These are phyloP conservation scores for Xenopus petersii DNA, from an alignment of 2,797 vertebrate genomes.

Conservation along the genomic window DNA sequence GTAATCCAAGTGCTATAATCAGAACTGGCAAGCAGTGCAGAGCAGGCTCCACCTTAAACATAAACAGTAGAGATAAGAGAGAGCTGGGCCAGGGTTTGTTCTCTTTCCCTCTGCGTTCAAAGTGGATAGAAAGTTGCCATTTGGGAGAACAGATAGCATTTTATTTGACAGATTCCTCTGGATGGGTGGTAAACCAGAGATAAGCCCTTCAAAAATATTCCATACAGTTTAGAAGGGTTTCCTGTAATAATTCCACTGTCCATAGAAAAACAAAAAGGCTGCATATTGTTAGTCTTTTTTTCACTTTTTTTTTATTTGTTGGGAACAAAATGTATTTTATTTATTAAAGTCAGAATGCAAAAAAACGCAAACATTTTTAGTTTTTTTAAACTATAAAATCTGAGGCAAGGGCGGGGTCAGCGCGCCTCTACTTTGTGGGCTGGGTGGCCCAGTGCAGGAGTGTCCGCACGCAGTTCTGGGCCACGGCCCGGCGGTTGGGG, in stretches of 20 bases:
- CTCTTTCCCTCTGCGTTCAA: conserved; percentile 4
- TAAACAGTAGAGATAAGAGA: conserved; percentile 31
- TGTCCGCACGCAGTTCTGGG: too few species aligned
- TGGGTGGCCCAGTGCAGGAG: too few species aligned
- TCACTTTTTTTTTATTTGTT: not conserved
- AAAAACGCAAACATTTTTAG: too few species aligned
- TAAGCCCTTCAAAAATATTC: conserved; percentile 23
- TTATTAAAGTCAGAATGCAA: too few species aligned
- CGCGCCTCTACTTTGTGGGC: too few species aligned
- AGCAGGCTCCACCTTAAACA: conserved; percentile 15
- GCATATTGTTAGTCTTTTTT: conserved; percentile 15
- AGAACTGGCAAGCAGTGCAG: conserved; percentile 5
- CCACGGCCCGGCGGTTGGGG: too few species aligned
- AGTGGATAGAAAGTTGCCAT: conserved; percentile 1
- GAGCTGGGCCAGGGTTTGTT: not conserved
- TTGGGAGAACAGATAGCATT: conserved; percentile 15
- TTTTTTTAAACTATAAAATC: too few species aligned
- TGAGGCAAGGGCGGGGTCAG: too few species aligned
- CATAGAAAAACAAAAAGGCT: conserved; percentile 13
- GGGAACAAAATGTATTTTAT: too few species aligned
- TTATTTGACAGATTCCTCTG: conserved; percentile 31
- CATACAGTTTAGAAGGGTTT: conserved; percentile 35
- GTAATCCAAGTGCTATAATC: conserved; percentile 4
- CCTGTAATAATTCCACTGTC: conserved; percentile 25
- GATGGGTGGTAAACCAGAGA: conserved; percentile 20